A percentile compares a stretch with the other conserved stretches of the same genome.
These are phyloP conservation scores for Tolmerus cingulatus DNA, from an alignment of 2,888 invertebrate genomes.

Conservation along the genomic window DNA sequence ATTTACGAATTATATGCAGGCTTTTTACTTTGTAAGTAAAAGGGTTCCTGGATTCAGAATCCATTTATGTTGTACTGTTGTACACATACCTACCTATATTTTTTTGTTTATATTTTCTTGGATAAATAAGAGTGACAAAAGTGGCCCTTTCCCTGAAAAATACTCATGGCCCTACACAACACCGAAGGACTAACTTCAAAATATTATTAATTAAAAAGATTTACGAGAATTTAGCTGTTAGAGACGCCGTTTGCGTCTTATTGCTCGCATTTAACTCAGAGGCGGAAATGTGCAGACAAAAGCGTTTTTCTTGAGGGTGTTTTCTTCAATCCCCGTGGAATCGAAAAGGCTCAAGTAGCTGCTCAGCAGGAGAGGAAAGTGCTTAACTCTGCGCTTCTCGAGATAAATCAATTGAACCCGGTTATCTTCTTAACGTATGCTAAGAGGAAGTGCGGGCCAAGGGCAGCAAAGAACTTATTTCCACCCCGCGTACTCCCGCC, in stretches of 20 bases:
- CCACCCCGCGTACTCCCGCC: background rate
- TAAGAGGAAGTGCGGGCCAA: background rate
- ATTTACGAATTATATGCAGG: background rate
- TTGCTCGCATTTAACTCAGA: background rate
- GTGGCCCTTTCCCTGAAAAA: background rate
- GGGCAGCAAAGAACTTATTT: background rate
- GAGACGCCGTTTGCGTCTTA: background rate
- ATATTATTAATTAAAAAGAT: background rate
- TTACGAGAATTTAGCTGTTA: background rate
- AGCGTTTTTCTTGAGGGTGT: background rate
- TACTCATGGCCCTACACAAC: background rate
- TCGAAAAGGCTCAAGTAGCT: background rate
- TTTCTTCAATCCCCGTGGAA: background rate
- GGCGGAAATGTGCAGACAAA: background rate
- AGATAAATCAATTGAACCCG: constrained; percentile 21
- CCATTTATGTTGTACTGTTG: too few relatives aligned
- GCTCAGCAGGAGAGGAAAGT: background rate
- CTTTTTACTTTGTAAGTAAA: too few relatives aligned
- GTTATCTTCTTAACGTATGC: background rate
- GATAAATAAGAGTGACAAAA: background rate
- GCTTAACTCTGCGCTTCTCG: background rate
- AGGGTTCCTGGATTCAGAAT: too few relatives aligned
- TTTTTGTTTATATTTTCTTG: background rate
- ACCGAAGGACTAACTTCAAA: background rate
- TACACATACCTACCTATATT: too few relatives aligned